Evolutionary conservation across 1,140 invertebrate genomes (phyloP).

Genomic region (Drosophila ironensis): DNA sequence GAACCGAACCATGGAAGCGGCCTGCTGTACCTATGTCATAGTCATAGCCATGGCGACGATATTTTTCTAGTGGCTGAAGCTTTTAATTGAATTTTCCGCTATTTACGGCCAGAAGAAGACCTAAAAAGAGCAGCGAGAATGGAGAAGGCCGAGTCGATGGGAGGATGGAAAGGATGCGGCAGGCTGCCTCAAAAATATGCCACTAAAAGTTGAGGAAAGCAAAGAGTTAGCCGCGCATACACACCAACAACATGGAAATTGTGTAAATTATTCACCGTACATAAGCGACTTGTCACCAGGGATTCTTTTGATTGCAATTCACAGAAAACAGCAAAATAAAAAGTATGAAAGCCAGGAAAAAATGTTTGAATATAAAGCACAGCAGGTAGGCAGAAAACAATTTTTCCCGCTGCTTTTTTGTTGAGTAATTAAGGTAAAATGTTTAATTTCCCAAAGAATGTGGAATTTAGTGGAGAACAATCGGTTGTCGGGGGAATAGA

Average conservation of each 20-base stretch:
- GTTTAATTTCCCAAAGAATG: conserved; percentile 25
- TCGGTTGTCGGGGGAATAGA: conserved; percentile 1
- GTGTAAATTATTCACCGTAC: conserved; percentile 58
- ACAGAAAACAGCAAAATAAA: conserved; percentile 21
- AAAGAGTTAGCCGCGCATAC: conserved; percentile 38
- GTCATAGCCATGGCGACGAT: conserved; percentile 75
- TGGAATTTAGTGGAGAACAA: background rate
- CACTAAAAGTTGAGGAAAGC: conserved; percentile 42
- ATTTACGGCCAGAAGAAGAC: conserved; percentile 57
- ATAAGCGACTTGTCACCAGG: conserved; percentile 17
- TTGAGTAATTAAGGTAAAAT: conserved; percentile 41
- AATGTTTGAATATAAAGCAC: conserved; percentile 6
- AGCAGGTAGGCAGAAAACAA: conserved; percentile 1
- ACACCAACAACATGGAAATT: conserved; percentile 42
- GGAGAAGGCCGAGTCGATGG: background rate
- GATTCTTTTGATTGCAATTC: conserved; percentile 10
- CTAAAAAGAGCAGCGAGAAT: conserved; percentile 1
- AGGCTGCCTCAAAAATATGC: conserved; percentile 44
- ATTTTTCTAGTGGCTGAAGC: conserved; percentile 79
- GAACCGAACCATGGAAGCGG: too few relatives aligned
- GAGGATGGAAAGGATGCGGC: conserved; percentile 13
- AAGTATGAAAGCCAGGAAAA: conserved; percentile 25
- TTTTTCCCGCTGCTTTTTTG: conserved; percentile 21
- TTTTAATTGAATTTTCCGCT: conserved; percentile 79
- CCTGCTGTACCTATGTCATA: conserved; percentile 68